A percentile compares a stretch with the other conserved stretches of the same genome.
These are phyloP conservation scores for Apaloderma vittatum DNA, from an alignment of 2,113 vertebrate genomes.

Conservation along the genomic window DNA sequence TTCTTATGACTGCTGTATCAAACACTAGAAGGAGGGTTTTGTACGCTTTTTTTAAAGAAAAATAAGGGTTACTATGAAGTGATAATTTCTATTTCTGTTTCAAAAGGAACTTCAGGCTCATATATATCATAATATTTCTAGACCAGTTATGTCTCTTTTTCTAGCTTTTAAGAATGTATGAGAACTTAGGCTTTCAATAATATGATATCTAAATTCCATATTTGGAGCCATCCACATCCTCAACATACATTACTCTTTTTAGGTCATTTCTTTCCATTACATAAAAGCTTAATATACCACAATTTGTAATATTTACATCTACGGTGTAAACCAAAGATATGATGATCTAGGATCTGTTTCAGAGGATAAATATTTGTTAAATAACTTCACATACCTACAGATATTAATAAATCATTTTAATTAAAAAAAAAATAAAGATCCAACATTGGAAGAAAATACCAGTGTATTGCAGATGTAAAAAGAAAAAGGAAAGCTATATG, in stretches of 20 bases:
- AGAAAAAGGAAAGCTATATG: not conserved
- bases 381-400: not conserved
- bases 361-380: not conserved
- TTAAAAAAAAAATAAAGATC: not conserved
- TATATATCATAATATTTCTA: not conserved
- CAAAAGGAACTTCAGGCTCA: not conserved
- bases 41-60: not conserved
- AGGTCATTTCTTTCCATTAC: not conserved
- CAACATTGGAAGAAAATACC: not conserved
- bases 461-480: not conserved
- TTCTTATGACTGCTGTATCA: not conserved
- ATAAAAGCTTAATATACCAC: not conserved
- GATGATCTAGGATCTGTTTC: not conserved
- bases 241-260: fast-evolving
- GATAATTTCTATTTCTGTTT: not conserved
- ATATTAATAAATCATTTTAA: not conserved
- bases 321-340: not conserved
- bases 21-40: not conserved
- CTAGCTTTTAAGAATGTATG: not conserved
- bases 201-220: not conserved
- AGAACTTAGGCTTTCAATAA: not conserved
- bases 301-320: not conserved
- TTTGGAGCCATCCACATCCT: not conserved
- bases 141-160: not conserved
- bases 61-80: not conserved